phyloP scores from a whole-genome alignment of 2,113 vertebrate genomes.

The Corythornis cristatus region DNA sequence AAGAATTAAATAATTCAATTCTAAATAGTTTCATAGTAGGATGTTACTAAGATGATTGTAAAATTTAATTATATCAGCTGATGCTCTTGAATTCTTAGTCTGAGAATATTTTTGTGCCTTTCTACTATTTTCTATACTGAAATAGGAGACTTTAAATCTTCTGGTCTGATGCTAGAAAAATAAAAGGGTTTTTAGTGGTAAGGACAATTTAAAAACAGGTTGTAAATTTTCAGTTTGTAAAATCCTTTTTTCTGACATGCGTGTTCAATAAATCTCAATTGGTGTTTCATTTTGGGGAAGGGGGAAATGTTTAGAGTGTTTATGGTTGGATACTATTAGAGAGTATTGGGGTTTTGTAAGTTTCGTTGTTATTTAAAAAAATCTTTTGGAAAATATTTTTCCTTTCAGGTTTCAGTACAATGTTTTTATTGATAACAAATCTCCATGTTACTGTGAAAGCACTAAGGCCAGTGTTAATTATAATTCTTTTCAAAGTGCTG shows the following conservation, averaged over 20 bases:
- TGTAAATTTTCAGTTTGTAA: neutral
- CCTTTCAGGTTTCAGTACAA: neutral
- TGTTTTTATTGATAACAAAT: neutral
- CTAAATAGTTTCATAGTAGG: neutral
- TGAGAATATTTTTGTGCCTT: neutral
- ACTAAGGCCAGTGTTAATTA: neutral
- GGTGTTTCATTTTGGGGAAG: neutral
- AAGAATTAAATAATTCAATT: neutral
- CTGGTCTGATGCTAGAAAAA: neutral
- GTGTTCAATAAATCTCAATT: neutral
- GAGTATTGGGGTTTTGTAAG: neutral
- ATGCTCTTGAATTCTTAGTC: neutral
- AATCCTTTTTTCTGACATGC: neutral
- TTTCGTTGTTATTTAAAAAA: fast-evolving
- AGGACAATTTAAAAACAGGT: neutral
- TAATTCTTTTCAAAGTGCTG: neutral
- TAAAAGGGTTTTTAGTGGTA: neutral
- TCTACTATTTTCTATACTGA: neutral
- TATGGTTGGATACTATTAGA: neutral
- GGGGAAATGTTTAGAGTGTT: neutral
- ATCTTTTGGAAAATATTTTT: neutral
- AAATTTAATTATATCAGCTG: neutral
- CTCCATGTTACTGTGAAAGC: neutral
- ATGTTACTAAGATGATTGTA: neutral
- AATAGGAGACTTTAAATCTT: neutral